These are phyloP conservation scores for Antidorcas marsupialis DNA, from an alignment of 2,113 vertebrate genomes.

Conservation along the genomic window DNA sequence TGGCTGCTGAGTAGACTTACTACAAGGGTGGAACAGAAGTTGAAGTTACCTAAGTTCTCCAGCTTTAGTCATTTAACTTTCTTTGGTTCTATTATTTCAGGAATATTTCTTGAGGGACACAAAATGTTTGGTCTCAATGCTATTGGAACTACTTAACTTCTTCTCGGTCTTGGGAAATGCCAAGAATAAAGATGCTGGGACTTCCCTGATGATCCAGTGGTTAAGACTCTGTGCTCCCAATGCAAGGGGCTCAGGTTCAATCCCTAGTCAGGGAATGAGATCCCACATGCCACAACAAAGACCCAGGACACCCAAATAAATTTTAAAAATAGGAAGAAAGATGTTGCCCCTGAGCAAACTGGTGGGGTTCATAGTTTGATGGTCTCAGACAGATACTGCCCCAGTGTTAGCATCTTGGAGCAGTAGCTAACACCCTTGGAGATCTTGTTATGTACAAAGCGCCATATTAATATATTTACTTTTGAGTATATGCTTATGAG, in stretches of 20 bases:
- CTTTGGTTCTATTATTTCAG: not conserved
- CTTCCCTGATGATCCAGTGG: not conserved
- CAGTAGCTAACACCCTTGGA: not conserved
- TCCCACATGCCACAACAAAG: not conserved
- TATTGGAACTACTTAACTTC: not conserved
- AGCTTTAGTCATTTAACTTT: not conserved
- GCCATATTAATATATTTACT: no score
- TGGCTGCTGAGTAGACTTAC: not conserved
- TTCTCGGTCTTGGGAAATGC: not conserved
- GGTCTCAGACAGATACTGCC: no score
- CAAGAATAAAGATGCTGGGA: not conserved
- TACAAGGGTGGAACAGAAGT: no score
- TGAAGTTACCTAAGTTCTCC: not conserved
- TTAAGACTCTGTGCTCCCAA: not conserved
- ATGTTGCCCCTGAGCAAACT: not conserved
- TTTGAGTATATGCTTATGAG: not conserved
- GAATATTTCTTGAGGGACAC: not conserved
- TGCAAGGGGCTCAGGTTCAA: not conserved
- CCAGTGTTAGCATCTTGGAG: not conserved
- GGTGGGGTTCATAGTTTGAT: not conserved
- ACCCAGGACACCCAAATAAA: not conserved
- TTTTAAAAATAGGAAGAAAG: not conserved
- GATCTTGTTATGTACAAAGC: not conserved
- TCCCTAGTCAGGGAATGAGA: not conserved
- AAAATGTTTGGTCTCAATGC: not conserved